Evolutionary conservation across 2,888 invertebrate genomes (phyloP).

Genomic region (Silvanus unidentatus): DNA sequence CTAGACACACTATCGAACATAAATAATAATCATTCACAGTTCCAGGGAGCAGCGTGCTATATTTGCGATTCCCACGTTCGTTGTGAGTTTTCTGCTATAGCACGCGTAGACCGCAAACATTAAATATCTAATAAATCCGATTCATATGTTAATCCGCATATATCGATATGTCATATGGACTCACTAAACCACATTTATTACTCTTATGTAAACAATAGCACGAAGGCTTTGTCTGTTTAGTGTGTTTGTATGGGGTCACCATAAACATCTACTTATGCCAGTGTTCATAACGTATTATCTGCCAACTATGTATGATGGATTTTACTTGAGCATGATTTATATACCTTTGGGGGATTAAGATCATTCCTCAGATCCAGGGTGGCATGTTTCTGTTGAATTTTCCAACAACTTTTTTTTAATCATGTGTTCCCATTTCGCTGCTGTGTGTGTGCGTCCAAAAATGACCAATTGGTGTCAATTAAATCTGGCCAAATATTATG

Average conservation of each 20-base stretch:
- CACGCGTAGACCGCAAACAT: conserved; percentile 43
- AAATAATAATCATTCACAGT: conserved; percentile 43
- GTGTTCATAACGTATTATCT: conserved; percentile 38
- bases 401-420: too few relatives aligned
- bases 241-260: conserved; percentile 28
- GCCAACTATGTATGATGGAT: conserved; percentile 35
- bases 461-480: too few relatives aligned
- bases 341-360: conserved; percentile 23
- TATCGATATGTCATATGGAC: conserved; percentile 41
- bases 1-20: conserved; percentile 36
- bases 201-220: conserved; percentile 42
- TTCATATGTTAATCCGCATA: conserved; percentile 45
- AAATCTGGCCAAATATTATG: too few relatives aligned
- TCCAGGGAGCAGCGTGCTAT: conserved; percentile 23
- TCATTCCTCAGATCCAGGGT: not conserved
- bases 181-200: conserved; percentile 45
- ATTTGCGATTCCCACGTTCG: conserved; percentile 47
- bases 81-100: conserved; percentile 29
- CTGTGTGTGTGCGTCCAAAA: too few relatives aligned
- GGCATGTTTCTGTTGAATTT: too few relatives aligned
- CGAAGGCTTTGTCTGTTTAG: conserved; percentile 11
- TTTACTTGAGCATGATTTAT: conserved; percentile 37
- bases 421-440: too few relatives aligned
- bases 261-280: conserved; percentile 37
- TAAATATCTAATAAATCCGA: conserved; percentile 47